Evolutionary conservation across 2,797 vertebrate species (phyloP), one percentile per base, ranked within the genome.

Genomic region (Chelonia mydas): DNA sequence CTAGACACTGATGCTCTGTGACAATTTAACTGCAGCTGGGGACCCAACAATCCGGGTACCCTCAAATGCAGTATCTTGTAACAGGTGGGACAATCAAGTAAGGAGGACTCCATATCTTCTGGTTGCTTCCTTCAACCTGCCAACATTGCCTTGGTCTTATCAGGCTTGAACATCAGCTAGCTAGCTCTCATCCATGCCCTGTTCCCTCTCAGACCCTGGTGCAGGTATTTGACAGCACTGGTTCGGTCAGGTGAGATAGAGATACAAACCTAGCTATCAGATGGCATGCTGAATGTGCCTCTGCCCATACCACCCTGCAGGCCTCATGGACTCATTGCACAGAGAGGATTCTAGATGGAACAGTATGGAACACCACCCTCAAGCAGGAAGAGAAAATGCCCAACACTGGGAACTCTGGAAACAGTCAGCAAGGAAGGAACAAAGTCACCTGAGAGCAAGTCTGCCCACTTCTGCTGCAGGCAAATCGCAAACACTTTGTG

Each of bases 11-110:
- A 6, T 3, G 0, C 11, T 21, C 21, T 61, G 77, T 72, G 47
- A 41, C 55, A 7, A 2, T 19, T 27, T 28, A 61, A 1, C 21
- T 3, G 2, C 0, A 19, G 83, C 28, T 23, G 4, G 17, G 0
- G 1, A 57, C 3, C 47, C 13, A 0, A 2, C 31, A 1, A 45
- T 25, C 7, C 0, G 0, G 3, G 17, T 13, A 10, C 31, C 16
- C 4, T 4, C 31, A 0, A 3, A 1, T 0, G 0, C 1, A 8
- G 21, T 17, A 15, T 31, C 37, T 13, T 27, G 41, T 0, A 25
- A 54, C n/a, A 11, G 2, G 49, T n/a, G 16, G 21, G 53, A 55
- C 3, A 25, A 28, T n/a, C 33, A 54, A 16, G 25, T 54, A 3
- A 54, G n/a, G 17, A 27, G 19, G 45, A 13, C 68, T 23, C 21